These are phyloP conservation scores for Sebastes steindachneri DNA, from an alignment of 2,797 vertebrate species.

Conservation along the genomic window DNA sequence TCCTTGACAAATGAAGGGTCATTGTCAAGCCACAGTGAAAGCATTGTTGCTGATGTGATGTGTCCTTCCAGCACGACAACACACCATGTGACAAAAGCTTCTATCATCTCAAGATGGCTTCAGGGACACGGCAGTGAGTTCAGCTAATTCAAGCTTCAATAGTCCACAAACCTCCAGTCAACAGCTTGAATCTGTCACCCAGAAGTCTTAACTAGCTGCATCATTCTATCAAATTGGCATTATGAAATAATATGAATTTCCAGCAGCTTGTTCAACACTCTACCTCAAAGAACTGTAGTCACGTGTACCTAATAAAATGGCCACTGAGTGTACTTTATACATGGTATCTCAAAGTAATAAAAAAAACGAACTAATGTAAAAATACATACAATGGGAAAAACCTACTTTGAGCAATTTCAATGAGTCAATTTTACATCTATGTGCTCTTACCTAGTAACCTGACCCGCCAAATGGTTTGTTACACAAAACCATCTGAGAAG, in stretches of 20 bases:
- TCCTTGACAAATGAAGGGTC: neutral
- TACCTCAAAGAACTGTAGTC: neutral
- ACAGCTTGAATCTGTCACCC: neutral
- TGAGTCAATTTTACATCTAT: neutral
- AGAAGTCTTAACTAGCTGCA: neutral
- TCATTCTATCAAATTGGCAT: neutral
- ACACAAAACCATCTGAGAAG: no score
- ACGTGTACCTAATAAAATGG: neutral
- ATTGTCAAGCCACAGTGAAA: neutral
- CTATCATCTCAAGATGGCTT: neutral
- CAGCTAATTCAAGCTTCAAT: neutral
- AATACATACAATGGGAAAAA: no score
- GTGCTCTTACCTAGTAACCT: neutral
- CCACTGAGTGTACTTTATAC: neutral
- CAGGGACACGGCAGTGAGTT: slow-evolving; percentile 12
- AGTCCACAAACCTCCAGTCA: neutral
- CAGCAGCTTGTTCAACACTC: neutral
- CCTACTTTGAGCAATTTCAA: no score
- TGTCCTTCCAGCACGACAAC: neutral
- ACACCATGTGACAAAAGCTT: neutral
- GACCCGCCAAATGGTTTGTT: no score
- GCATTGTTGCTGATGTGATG: neutral
- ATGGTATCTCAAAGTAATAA: neutral
- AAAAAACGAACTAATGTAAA: neutral
- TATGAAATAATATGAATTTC: neutral